Conservation (phyloP, 64 coral and sea anemone species). For the Actinia tenebrosa region DNA sequence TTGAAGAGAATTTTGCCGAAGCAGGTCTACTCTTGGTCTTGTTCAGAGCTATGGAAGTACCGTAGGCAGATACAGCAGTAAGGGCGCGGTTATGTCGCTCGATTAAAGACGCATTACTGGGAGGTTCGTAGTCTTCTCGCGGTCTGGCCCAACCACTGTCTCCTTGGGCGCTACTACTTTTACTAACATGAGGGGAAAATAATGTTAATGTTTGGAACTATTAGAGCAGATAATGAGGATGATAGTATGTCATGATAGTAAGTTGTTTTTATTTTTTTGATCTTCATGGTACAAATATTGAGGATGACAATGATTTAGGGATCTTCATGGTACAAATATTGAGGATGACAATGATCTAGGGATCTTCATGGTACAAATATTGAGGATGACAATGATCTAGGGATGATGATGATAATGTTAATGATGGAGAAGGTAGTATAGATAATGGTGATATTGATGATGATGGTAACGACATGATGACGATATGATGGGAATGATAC, state of each 20-base stretch:
- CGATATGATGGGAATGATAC: too few species aligned
- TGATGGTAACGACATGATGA: background rate
- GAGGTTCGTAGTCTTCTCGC: slow-evolving; percentile 45
- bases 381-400: background rate
- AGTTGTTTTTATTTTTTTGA: too few species aligned
- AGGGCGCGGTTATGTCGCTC: slow-evolving; percentile 45
- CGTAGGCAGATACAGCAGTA: slow-evolving; percentile 84
- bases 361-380: too few species aligned
- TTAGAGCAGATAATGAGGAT: too few species aligned
- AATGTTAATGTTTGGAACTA: background rate
- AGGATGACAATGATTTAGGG: too few species aligned
- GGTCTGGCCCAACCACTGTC: slow-evolving; percentile 8
- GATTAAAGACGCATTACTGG: slow-evolving; percentile 26
- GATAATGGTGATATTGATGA: background rate
- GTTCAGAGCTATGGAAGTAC: slow-evolving; percentile 73
- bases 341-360: too few species aligned
- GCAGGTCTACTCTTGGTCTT: slow-evolving; percentile 57
- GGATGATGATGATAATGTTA: background rate
- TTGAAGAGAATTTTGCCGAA: slow-evolving; percentile 47
- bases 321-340: too few species aligned
- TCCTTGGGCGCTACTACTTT: background rate
- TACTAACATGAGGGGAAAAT: background rate
- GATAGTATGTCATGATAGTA: too few species aligned
- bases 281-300: too few species aligned
- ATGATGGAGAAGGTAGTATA: background rate